phyloP scores from a whole-genome alignment of 1,140 invertebrate species.

The Euglossa dilemma region DNA sequence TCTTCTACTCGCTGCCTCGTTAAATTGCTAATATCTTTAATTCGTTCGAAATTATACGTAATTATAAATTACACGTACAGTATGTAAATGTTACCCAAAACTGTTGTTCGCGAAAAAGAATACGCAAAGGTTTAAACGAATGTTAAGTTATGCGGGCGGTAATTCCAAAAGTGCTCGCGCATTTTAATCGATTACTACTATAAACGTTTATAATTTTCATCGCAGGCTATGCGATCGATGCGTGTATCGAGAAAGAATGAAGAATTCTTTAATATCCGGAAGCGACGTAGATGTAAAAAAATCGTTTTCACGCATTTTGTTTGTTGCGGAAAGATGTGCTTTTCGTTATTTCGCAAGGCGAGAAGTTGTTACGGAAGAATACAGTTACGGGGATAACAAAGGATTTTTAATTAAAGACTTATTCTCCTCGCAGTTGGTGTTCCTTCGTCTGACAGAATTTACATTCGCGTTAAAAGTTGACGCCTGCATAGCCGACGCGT shows the following conservation, averaged over 20 bases:
- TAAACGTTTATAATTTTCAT: not conserved
- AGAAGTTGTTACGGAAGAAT: constrained; percentile 18
- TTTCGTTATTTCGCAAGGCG: constrained; percentile 17
- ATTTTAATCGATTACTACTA: no score
- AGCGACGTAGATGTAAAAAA: not conserved
- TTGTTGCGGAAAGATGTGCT: constrained; percentile 1
- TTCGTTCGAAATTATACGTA: not conserved
- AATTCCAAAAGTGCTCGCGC: no score
- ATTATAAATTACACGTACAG: not conserved
- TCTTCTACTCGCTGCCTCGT: not conserved
- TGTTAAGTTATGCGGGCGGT: no score
- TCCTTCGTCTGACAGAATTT: not conserved
- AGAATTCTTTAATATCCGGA: not conserved
- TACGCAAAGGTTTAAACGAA: no score
- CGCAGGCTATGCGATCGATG: not conserved
- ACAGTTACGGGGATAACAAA: constrained; percentile 11
- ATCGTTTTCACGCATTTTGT: not conserved
- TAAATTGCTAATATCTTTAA: not conserved
- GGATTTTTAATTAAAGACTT: constrained; percentile 65
- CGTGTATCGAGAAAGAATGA: not conserved
- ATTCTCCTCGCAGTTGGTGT: not conserved
- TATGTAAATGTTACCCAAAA: not conserved
- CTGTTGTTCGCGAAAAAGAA: no score
- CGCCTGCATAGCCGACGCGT: not conserved
- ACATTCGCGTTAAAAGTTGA: not conserved